Base-by-base conservation (phyloP, 2,888 invertebrate genomes). In the Drosophila limbata region DNA sequence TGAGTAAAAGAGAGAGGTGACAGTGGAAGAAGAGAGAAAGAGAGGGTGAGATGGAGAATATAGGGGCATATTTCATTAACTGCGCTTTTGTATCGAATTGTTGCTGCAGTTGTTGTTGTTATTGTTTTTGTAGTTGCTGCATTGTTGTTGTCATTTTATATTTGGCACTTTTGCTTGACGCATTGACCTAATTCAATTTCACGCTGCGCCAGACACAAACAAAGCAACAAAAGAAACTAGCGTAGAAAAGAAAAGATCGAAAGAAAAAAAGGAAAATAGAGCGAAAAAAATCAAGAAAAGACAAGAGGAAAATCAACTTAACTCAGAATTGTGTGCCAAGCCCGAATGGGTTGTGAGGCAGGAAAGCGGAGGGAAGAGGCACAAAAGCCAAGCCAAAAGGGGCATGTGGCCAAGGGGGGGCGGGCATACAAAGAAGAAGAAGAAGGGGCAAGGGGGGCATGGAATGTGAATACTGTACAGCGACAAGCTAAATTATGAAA, bases 121-220 rank as follows among this genome's bases (percentile, higher is more conserved):
- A 25, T 17, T 8, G 19, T 19, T 19, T 25, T 17, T 55, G 40
- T 19, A 56, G 50, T 40, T 48, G 21, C 19, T 65, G 72, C 61
- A 53, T 37, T 53, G 63, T 60, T 62, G 76, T 55, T 73, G 66
- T 62, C 81, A 65, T 73, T 81, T 71, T 73, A 60, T 79, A 69
- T 77, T 84, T 85, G 83, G 73, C 81, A 83, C 78, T 85, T 69
- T 80, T 76, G 60, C 73, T 72, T 80, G 79, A 81, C 77, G 86
- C 83, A 83, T 85, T 84, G 83, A 84, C 83, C 86, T 77, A 84
- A 84, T 84, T 84, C 83, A 77, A 84, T 84, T 84, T 86, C 86
- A 86, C 74, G 84, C 86, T 83, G 77, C 67, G 70, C 81, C 81
- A 79, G 59, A 74, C 78, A 70, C 75, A 79, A 67, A 75, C 56